Percentiles rank a stretch among this genome's conserved stretches.
Conservation (phyloP, 2,113 vertebrate genomes). For the Xiphophorus maculatus region DNA sequence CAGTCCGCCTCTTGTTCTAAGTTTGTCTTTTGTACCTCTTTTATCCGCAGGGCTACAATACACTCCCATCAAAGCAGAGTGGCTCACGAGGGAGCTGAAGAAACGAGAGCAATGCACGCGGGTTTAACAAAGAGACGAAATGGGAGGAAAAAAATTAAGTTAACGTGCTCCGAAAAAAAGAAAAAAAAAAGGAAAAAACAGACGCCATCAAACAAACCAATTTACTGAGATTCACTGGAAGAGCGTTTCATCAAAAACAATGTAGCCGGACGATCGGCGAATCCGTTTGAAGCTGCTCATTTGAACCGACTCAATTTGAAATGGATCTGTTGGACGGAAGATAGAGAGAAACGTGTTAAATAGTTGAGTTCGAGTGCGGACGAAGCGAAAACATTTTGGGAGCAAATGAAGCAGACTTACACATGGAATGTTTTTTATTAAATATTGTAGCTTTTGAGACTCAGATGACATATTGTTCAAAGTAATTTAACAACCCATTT, state of each 20-base stretch:
- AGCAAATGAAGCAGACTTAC: neutral
- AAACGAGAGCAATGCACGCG: neutral
- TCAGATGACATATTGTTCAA: neutral
- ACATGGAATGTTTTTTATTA: neutral
- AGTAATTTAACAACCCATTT: no score
- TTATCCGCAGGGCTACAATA: neutral
- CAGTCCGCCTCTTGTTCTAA: neutral
- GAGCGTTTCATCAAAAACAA: neutral
- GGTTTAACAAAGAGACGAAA: neutral
- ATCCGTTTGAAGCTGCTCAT: neutral
- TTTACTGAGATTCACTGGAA: neutral
- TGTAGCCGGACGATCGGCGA: neutral
- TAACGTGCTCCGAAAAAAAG: neutral
- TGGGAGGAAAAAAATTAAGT: neutral
- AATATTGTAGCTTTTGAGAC: neutral
- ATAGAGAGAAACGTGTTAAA: neutral
- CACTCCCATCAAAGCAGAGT: constrained; percentile 17
- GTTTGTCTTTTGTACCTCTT: neutral
- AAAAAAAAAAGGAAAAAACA: neutral
- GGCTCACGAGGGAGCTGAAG: neutral
- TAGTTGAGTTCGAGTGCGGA: neutral
- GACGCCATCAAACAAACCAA: neutral
- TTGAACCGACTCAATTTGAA: constrained; percentile 1
- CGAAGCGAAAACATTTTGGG: neutral
- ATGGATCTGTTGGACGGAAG: neutral